A percentile compares a stretch with the other conserved stretches of the same genome.
phyloP scores from a whole-genome alignment of 2,888 invertebrate species.

The Xanthorhoe spadicearia region DNA sequence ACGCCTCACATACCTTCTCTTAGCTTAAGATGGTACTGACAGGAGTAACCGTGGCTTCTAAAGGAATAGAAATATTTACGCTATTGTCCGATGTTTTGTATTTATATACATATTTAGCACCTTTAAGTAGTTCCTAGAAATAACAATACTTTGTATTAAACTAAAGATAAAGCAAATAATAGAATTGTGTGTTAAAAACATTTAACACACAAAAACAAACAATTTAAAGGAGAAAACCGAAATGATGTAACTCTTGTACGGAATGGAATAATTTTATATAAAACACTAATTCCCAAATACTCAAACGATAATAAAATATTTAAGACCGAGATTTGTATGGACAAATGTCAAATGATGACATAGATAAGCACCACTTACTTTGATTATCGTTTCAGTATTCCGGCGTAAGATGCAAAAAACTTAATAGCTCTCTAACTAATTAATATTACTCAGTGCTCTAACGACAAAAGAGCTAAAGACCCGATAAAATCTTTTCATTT shows the following conservation, averaged over 20 bases:
- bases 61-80: slow-evolving; percentile 61
- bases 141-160: neutral
- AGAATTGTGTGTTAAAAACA: too few relatives aligned
- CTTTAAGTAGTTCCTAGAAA: neutral
- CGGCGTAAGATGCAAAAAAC: neutral
- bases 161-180: neutral
- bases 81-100: slow-evolving; percentile 56
- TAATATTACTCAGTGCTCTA: slow-evolving; percentile 28
- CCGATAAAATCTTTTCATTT: slow-evolving; percentile 59
- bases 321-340: too few relatives aligned
- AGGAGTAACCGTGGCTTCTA: slow-evolving; percentile 36
- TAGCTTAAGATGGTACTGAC: slow-evolving; percentile 37
- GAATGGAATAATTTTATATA: neutral
- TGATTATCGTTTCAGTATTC: too few relatives aligned
- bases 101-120: neutral
- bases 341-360: too few relatives aligned
- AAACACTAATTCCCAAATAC: neutral
- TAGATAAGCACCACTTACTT: too few relatives aligned
- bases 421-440: too few relatives aligned
- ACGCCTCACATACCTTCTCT: slow-evolving; percentile 48
- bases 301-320: too few relatives aligned
- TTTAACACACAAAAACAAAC: too few relatives aligned
- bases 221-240: too few relatives aligned
- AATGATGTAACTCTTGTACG: too few relatives aligned
- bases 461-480: slow-evolving; percentile 45